Evolutionary conservation across 2,113 vertebrate genomes (phyloP).

Genomic region (Coryphaenoides rupestris): DNA sequence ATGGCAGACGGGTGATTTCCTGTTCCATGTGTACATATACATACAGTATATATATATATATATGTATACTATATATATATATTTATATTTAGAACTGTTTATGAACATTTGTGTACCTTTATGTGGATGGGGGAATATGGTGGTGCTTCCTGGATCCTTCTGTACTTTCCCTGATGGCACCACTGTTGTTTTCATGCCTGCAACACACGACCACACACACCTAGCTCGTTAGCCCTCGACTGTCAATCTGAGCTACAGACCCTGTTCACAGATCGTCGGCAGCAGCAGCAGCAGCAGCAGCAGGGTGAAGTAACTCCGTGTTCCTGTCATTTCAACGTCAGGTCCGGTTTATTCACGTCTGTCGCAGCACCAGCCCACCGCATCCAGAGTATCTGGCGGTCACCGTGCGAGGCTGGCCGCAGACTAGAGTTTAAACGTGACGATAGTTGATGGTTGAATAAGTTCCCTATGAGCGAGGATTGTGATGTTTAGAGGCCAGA

Average conservation of each 20-base stretch:
- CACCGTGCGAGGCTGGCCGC: too few relatives aligned
- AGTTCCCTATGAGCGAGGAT: too few relatives aligned
- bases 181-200: constrained; percentile 75
- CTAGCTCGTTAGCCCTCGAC: too few relatives aligned
- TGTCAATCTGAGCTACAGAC: too few relatives aligned
- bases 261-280: too few relatives aligned
- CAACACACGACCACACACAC: constrained; percentile 33
- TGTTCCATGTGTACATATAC: neutral
- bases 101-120: constrained; percentile 76
- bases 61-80: neutral
- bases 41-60: neutral
- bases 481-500: too few relatives aligned
- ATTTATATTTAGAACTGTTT: neutral
- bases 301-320: too few relatives aligned
- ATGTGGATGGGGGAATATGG: constrained; percentile 79
- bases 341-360: too few relatives aligned
- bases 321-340: too few relatives aligned
- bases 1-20: neutral
- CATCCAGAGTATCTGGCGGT: too few relatives aligned
- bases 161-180: constrained; percentile 68
- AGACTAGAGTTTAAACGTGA: constrained; percentile 7
- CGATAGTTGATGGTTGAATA: constrained; percentile 20
- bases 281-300: too few relatives aligned
- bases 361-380: too few relatives aligned
- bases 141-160: constrained; percentile 80